A percentile compares a stretch with the other conserved stretches of the same genome.
phyloP scores from a whole-genome alignment of 2,797 vertebrate species.

The Champsocephalus esox region DNA sequence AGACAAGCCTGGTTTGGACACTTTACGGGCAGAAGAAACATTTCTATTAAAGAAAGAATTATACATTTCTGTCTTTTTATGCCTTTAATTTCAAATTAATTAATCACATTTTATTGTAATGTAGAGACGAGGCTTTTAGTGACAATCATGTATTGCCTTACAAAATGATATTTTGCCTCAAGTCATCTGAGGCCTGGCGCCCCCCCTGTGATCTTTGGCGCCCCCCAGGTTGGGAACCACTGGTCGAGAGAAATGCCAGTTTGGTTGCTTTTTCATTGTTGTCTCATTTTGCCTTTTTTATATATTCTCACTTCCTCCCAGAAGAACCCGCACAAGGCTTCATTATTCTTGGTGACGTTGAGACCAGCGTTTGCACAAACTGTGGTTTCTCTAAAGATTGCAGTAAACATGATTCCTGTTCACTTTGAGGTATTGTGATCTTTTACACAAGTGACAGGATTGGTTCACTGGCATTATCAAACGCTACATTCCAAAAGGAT shows the following conservation, averaged over 20 bases:
- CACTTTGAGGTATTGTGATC: conserved; percentile 7
- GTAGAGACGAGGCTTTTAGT: too few relatives aligned
- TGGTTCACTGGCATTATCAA: neutral
- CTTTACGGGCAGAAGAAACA: too few relatives aligned
- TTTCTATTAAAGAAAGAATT: too few relatives aligned
- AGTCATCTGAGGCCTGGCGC: too few relatives aligned
- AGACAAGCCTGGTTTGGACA: too few relatives aligned
- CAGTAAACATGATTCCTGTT: conserved; percentile 39
- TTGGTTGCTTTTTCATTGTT: conserved; percentile 37
- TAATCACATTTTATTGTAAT: too few relatives aligned
- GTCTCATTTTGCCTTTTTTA: conserved; percentile 37
- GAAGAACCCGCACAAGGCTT: conserved; percentile 20
- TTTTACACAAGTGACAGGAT: neutral
- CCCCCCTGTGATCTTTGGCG: too few relatives aligned
- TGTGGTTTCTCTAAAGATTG: conserved; percentile 31
- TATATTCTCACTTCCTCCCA: conserved; percentile 2
- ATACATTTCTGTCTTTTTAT: too few relatives aligned
- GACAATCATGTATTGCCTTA: too few relatives aligned
- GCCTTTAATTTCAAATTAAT: too few relatives aligned
- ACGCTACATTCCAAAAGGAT: neutral
- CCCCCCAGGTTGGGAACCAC: too few relatives aligned
- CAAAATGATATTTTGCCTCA: too few relatives aligned
- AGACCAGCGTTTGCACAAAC: conserved; percentile 35
- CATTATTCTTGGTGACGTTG: conserved; percentile 12
- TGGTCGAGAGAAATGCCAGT: conserved; percentile 25